phyloP scores from a whole-genome alignment of 2,113 vertebrate genomes.

The Cyanocitta stelleri region DNA sequence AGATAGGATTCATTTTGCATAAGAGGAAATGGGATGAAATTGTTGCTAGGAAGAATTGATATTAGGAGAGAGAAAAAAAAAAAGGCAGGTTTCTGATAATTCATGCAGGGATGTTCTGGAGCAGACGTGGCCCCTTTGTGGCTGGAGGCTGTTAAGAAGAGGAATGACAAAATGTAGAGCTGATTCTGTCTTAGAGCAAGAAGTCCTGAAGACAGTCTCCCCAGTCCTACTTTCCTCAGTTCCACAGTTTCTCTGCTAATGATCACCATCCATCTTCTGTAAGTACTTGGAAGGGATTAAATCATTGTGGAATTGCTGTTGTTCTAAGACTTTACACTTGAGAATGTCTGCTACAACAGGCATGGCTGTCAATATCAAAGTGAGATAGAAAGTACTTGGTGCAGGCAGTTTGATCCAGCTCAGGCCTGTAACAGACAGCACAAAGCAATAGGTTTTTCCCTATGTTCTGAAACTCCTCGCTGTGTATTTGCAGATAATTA shows the following conservation, averaged over 20 bases:
- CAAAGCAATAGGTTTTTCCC: background rate
- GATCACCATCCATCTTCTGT: background rate
- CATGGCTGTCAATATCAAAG: background rate
- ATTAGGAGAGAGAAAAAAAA: background rate
- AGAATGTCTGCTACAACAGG: background rate
- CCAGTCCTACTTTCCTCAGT: background rate
- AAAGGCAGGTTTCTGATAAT: background rate
- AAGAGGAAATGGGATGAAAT: background rate
- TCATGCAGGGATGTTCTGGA: background rate
- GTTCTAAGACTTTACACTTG: background rate
- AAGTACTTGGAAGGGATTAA: background rate
- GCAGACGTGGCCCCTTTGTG: background rate
- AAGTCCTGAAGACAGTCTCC: background rate
- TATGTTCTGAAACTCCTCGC: background rate
- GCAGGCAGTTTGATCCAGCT: background rate
- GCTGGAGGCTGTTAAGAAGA: background rate
- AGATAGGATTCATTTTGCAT: background rate
- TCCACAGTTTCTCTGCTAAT: background rate
- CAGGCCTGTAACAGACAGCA: background rate
- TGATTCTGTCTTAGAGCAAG: background rate
- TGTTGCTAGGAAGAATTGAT: background rate
- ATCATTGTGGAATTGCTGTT: background rate
- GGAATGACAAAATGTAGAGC: background rate
- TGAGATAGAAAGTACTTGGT: background rate
- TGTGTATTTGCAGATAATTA: slow-evolving; percentile 30